Evolutionary conservation across 2,113 vertebrate genomes (phyloP).

Genomic region (western clawed frog (Xenopus tropicalis)): UCB_Xtro_10.0 CM004445.2:71925501-71926000

Average conservation of each 20-base stretch:
- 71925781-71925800: no score
- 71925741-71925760: background rate
- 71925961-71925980: no score
- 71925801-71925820: no score
- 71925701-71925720: background rate
- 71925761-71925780: background rate
- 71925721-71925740: background rate
- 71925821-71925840: no score
- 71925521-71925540: background rate
- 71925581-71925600: conserved; percentile 81
- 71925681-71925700: conserved; percentile 63
- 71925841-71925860: no score
- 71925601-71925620: conserved; percentile 83
- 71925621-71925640: conserved; percentile 87
- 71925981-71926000: no score
- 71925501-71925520: conserved; percentile 77
- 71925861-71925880: no score
- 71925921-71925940: no score
- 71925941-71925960: no score
- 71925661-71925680: conserved; percentile 91
- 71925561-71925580: background rate
- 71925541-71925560: conserved; percentile 8
- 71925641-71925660: conserved; percentile 95
- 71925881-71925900: no score
- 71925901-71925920: no score